Conservation (phyloP, 1,140 invertebrate genomes). For the Helicoverpa armigera region DNA sequence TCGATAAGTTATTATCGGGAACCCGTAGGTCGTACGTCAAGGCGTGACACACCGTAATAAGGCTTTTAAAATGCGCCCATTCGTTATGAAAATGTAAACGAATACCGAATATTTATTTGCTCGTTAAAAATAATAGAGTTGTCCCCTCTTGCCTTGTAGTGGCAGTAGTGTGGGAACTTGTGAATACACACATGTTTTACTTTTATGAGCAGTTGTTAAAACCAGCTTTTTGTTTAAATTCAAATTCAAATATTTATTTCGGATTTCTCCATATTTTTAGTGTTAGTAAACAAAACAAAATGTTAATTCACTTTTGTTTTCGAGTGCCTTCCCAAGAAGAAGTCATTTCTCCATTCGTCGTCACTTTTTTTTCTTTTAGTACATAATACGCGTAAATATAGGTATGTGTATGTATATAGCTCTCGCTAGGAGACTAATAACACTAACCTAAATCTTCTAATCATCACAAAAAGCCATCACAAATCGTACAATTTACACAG, state of each 20-base stretch:
- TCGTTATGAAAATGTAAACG: conserved; percentile 74
- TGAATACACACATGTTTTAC: background rate
- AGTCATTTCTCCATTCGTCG: no score
- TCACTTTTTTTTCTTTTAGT: no score
- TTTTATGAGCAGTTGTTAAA: background rate
- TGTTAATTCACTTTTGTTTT: no score
- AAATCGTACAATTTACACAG: no score
- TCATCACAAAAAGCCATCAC: no score
- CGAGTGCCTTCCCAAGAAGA: no score
- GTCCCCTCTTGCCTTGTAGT: conserved; percentile 31
- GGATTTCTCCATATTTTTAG: no score
- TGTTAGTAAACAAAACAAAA: no score
- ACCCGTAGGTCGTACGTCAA: conserved; percentile 61
- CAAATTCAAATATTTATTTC: no score
- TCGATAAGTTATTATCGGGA: conserved; percentile 60
- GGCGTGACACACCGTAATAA: conserved; percentile 70
- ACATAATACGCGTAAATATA: no score
- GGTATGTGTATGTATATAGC: no score
- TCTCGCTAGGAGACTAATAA: background rate
- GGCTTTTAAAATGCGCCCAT: conserved; percentile 78
- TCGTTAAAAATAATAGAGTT: conserved; percentile 67
- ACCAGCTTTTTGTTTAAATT: no score
- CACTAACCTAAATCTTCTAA: background rate
- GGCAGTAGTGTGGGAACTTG: background rate
- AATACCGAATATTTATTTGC: conserved; percentile 73